These are phyloP conservation scores for Cybosia mesomella DNA, from an alignment of 2,888 invertebrate genomes.

Conservation along the genomic window DNA sequence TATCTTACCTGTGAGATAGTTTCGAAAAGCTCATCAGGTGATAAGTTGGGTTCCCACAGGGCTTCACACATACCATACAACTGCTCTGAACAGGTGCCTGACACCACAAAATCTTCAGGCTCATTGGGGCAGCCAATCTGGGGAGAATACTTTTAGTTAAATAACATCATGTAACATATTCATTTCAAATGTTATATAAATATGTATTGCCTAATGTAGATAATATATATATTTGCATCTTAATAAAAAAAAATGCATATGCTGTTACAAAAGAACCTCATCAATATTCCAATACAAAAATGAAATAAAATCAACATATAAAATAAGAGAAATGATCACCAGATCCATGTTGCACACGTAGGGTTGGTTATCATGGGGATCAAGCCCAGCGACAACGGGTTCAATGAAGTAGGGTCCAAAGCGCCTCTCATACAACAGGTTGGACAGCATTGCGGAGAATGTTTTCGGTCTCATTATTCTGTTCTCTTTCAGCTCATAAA, in stretches of 20 bases:
- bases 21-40: slow-evolving; percentile 97
- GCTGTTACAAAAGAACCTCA: too few relatives aligned
- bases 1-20: slow-evolving; percentile 91
- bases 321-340: too few relatives aligned
- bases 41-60: slow-evolving; percentile 96
- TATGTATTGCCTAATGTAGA: too few relatives aligned
- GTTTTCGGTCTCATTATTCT: slow-evolving; percentile 96
- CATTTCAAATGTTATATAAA: too few relatives aligned
- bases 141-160: slow-evolving; percentile 17
- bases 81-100: slow-evolving; percentile 97
- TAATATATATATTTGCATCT: too few relatives aligned
- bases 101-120: slow-evolving; percentile 98
- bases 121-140: slow-evolving; percentile 93
- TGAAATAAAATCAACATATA: too few relatives aligned
- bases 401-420: slow-evolving; percentile 99
- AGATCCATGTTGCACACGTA: slow-evolving; percentile 98
- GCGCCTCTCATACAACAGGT: slow-evolving; percentile 97
- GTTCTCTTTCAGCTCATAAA: slow-evolving; percentile 98
- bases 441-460: slow-evolving; percentile 97
- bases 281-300: too few relatives aligned
- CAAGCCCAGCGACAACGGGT: slow-evolving; percentile 97
- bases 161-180: background rate
- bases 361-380: slow-evolving; percentile 94
- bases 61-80: slow-evolving; percentile 99
- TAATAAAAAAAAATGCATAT: too few relatives aligned